These are phyloP conservation scores for Euphonia xanthogaster DNA, from an alignment of 2,797 vertebrate species.

Conservation along the genomic window DNA sequence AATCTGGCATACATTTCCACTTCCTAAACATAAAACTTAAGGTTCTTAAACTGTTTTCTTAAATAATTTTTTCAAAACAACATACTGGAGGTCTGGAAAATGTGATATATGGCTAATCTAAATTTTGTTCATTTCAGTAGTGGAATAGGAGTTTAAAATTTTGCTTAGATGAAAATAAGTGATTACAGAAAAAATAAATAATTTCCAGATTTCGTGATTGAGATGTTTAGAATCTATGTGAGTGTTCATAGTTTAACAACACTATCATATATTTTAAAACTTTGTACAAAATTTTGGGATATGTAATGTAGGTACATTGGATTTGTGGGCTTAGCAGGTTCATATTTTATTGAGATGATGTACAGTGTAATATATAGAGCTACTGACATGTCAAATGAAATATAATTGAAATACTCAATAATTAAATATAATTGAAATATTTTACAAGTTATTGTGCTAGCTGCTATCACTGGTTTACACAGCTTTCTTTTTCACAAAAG, in stretches of 20 bases:
- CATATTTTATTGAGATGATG: neutral
- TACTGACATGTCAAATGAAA: neutral
- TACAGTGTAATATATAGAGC: neutral
- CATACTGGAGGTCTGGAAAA: neutral
- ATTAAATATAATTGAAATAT: neutral
- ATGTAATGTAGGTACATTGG: neutral
- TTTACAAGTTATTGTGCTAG: neutral
- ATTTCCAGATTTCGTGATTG: neutral
- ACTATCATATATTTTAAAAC: neutral
- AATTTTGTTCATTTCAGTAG: neutral
- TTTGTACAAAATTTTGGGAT: neutral
- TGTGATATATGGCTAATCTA: neutral
- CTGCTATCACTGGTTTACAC: neutral
- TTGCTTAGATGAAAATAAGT: neutral
- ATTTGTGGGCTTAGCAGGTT: neutral
- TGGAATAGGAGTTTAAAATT: neutral
- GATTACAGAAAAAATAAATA: neutral
- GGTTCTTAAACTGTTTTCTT: neutral
- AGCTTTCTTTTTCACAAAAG: neutral
- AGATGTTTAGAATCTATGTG: neutral
- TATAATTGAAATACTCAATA: neutral
- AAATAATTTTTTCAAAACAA: neutral
- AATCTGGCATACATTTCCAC: neutral
- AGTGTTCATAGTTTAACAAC: neutral
- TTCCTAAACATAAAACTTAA: neutral